Evolutionary conservation across 2,888 invertebrate species (phyloP), one percentile per base, ranked within the genome.

Genomic region (Unio delphinus): DNA sequence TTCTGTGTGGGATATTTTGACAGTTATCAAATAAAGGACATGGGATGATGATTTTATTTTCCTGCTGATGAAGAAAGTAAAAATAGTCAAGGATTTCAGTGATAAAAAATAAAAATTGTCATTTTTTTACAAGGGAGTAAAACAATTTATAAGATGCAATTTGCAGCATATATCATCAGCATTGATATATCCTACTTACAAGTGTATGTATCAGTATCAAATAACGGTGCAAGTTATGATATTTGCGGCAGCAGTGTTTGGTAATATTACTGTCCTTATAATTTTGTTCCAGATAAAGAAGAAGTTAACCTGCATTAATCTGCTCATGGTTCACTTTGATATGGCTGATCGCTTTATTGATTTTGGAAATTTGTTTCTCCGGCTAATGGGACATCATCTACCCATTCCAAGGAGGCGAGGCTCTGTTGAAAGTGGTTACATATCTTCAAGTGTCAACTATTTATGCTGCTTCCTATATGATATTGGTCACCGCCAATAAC

Each of bases 301-400:
- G 79, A 93, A 93, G 80, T 89, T 93, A 34, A 92, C 93, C 17
- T 90, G 94, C 55, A 94, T 94, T 93, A 93, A 93, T 85, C 92
- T 93, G 85, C 93, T 94, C 85, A 94, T 94, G 80, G 89, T 94
- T 62, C 94, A 94, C 83, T 90, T 94, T 67, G 93, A 93, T 82
- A 90, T 94, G 28, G 94, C 94, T 3, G 94, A 94, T 86, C 90
- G 94, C 63, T 91, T 93, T 70, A 94, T 94, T 3, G 94, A 93
- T 1, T 91, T 94, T 80, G 91, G 94, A 72, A 93, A 94, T 85
- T 92, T 94, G n/a, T 89, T 94, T 18, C 93, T 94, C 0, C 87
- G 88, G 70, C 78, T 88, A 6, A 76, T 82, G 85, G 86, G 87
- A 87, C 71, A 68, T 87, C 30, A 85, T 85, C 1, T 79, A 73